Base-by-base conservation (phyloP, 2,888 invertebrate species). In the Limnephilus marmoratus region DNA sequence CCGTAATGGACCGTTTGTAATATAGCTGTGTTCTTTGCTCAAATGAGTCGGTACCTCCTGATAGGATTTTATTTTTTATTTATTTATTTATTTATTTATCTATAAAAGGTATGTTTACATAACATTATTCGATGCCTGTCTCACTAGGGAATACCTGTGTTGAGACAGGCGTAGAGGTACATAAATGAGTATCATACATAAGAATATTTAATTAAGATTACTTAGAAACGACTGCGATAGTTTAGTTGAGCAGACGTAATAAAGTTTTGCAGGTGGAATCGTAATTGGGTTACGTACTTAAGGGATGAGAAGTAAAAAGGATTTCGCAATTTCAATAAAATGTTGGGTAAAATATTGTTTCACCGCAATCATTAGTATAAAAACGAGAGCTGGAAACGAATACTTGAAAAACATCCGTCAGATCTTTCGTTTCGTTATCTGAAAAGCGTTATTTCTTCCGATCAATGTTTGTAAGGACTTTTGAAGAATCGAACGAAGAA, bases 1-100 rank as follows among this genome's bases (percentile, higher is more conserved):
- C 83, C 18, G 37, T 37, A 41, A 90, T 90, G 90, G 90, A 45
- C 90, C 90, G 53, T 85, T 90, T 85, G 31, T 34, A 83, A 68
- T 68, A 49, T 34, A 45, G 34, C 85, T 15, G 18, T 83, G 24
- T 37, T 31, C 34, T 68, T 68, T 68, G 68, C 68, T 68, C 68
- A 68, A 24, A 68, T 24, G 24, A 68, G 7, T 24, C 7, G 68
- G 24, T 53, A 53, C 53, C 53, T 53, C 15, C 53, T 18, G 53
- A 68, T 24, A 24, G 11, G 68, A 68, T n/a, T n/a, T n/a, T n/a
- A n/a, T n/a, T n/a, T n/a, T n/a, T n/a, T n/a, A n/a, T n/a, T n/a
- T n/a, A n/a, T n/a, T n/a, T n/a, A n/a, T n/a, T n/a, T n/a, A n/a
- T n/a, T n/a, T n/a, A n/a, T n/a, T n/a, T n/a, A n/a, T n/a, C n/a